Conservation (phyloP, 1,140 invertebrate genomes). For the Maniola jurtina region DNA sequence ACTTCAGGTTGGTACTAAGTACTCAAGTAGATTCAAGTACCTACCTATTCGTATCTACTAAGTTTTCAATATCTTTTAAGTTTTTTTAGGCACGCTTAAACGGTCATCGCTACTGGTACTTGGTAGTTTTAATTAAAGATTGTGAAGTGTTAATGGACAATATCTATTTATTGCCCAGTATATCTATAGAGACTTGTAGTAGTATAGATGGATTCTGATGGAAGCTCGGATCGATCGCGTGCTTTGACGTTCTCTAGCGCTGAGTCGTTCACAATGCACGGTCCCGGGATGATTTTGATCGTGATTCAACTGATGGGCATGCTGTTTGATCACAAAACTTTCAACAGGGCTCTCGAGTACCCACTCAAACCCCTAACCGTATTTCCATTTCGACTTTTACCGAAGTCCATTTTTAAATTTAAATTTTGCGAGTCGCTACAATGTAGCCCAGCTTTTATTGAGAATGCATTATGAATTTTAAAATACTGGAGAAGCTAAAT, state of each 20-base stretch:
- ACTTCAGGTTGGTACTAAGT: too few relatives aligned
- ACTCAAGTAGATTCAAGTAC: too few relatives aligned
- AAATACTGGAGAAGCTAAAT: neutral
- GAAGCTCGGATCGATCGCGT: slow-evolving; percentile 5
- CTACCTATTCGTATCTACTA: too few relatives aligned
- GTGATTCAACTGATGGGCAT: slow-evolving; percentile 39
- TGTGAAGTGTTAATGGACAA: slow-evolving; percentile 5
- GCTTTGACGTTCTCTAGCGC: slow-evolving; percentile 17
- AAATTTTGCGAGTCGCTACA: slow-evolving; percentile 4
- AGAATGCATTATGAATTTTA: slow-evolving; percentile 3
- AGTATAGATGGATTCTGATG: slow-evolving; percentile 2
- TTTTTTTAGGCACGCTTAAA: neutral
- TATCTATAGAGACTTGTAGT: neutral
- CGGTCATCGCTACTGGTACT: neutral
- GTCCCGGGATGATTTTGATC: slow-evolving; percentile 33
- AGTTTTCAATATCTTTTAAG: too few relatives aligned
- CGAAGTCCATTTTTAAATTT: slow-evolving; percentile 18
- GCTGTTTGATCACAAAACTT: slow-evolving; percentile 41
- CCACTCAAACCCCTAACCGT: slow-evolving; percentile 16
- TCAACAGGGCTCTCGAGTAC: slow-evolving; percentile 34
- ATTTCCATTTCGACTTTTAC: slow-evolving; percentile 23
- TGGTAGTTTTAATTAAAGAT: slow-evolving; percentile 6
- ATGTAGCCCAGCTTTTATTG: slow-evolving; percentile 4
- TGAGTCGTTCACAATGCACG: slow-evolving; percentile 22
- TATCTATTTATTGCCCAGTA: slow-evolving; percentile 1